phyloP scores from a whole-genome alignment of 2,113 vertebrate species.

The Psittacara wagleri region DNA sequence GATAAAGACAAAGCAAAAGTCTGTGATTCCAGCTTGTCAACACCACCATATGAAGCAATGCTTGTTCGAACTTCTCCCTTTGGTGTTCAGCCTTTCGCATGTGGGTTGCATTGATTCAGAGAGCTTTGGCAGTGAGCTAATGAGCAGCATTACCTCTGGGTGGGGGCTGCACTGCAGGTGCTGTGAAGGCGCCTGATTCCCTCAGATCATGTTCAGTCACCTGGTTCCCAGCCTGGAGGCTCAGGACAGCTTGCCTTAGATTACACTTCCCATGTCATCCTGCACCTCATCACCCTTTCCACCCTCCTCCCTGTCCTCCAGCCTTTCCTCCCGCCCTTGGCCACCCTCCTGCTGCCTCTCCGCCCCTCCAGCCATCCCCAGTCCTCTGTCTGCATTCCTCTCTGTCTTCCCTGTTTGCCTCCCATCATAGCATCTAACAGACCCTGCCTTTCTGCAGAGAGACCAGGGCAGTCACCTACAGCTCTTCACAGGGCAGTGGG shows the following conservation, averaged over 20 bases:
- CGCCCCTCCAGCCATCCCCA: neutral
- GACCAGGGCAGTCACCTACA: neutral
- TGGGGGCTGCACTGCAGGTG: neutral
- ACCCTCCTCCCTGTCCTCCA: neutral
- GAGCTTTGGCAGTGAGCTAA: neutral
- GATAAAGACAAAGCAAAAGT: neutral
- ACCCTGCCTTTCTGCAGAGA: rapidly evolving
- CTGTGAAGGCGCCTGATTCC: neutral
- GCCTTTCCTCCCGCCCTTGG: neutral
- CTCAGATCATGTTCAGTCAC: neutral
- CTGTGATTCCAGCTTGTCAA: neutral
- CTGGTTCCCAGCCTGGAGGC: constrained; percentile 2
- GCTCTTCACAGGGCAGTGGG: neutral
- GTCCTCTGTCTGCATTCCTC: neutral
- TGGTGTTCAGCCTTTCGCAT: neutral
- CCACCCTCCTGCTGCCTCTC: neutral
- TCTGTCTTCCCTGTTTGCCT: neutral
- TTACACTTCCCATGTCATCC: neutral
- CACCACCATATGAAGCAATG: neutral
- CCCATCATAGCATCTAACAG: neutral
- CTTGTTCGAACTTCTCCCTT: neutral
- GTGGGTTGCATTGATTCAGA: neutral
- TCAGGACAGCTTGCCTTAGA: neutral
- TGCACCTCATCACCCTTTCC: neutral
- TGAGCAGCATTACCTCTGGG: neutral